These are phyloP conservation scores for Caranx melampygus DNA, from an alignment of 2,113 vertebrate genomes.

Conservation along the genomic window DNA sequence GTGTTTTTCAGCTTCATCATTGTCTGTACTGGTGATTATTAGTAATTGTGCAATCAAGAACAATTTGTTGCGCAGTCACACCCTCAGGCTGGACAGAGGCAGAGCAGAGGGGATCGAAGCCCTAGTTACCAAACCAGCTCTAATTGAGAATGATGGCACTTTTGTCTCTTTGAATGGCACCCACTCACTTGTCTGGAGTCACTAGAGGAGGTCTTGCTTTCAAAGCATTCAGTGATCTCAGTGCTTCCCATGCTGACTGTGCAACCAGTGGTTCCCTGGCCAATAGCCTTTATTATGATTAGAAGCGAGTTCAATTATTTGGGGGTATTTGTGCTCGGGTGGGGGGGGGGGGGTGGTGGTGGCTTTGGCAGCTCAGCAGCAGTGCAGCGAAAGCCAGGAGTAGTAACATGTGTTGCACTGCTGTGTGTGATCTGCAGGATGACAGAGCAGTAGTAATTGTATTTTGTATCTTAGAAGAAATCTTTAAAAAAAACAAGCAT, in stretches of 20 bases:
- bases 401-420: constrained; percentile 16
- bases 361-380: constrained; percentile 36
- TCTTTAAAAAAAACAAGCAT: neutral
- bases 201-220: constrained; percentile 72
- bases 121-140: constrained; percentile 58
- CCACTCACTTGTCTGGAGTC: constrained; percentile 70
- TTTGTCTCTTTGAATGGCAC: constrained; percentile 75
- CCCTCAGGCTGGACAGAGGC: constrained; percentile 45
- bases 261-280: constrained; percentile 57
- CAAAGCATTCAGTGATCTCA: constrained; percentile 58
- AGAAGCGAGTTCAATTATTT: constrained; percentile 53
- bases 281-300: constrained; percentile 56
- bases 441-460: neutral
- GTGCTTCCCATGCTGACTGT: constrained; percentile 70
- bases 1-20: constrained; percentile 48
- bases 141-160: constrained; percentile 79
- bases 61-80: constrained; percentile 59
- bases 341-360: constrained; percentile 24
- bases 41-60: constrained; percentile 68
- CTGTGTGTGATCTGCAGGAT: constrained; percentile 21
- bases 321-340: constrained; percentile 49
- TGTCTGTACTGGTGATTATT: constrained; percentile 64
- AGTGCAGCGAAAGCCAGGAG: constrained; percentile 8
- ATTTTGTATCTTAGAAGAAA: neutral
- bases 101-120: constrained; percentile 39